A percentile compares a stretch with the other conserved stretches of the same genome.
These are phyloP conservation scores for Rhynchonycteris naso DNA, from an alignment of 2,797 vertebrate species.

Conservation along the genomic window DNA sequence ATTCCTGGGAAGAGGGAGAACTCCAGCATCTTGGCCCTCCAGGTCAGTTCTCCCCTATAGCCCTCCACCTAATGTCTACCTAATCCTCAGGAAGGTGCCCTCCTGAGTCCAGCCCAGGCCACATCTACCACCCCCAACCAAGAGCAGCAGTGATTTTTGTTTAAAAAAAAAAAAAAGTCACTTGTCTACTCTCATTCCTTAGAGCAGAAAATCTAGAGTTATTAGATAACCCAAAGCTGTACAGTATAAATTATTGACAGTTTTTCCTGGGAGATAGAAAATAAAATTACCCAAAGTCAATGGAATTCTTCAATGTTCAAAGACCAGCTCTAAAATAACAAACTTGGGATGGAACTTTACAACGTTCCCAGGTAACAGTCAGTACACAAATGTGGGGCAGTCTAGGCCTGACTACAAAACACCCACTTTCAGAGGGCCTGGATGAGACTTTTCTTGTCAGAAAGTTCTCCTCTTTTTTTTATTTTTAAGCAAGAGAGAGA, in stretches of 20 bases:
- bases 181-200: neutral
- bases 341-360: neutral
- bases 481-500: too few species aligned
- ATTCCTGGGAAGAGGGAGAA: neutral
- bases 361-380: neutral
- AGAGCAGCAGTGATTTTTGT: neutral
- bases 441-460: neutral
- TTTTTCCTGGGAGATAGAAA: neutral
- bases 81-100: neutral
- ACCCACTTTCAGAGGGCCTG: neutral
- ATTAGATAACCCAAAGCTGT: neutral
- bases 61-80: neutral
- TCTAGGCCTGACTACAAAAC: neutral
- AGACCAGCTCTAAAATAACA: neutral
- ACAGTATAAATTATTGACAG: neutral
- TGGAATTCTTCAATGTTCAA: neutral
- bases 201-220: constrained; percentile 54
- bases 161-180: neutral
- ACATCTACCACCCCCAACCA: neutral
- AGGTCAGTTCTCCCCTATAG: neutral
- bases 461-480: neutral
- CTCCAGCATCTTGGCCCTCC: neutral
- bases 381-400: neutral
- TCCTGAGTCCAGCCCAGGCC: rapidly evolving
- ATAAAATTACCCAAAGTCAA: neutral